Evolutionary conservation across 2,888 invertebrate genomes (phyloP), one percentile per base, ranked within the genome.

Genomic region (Eristalinus aeneus): DNA sequence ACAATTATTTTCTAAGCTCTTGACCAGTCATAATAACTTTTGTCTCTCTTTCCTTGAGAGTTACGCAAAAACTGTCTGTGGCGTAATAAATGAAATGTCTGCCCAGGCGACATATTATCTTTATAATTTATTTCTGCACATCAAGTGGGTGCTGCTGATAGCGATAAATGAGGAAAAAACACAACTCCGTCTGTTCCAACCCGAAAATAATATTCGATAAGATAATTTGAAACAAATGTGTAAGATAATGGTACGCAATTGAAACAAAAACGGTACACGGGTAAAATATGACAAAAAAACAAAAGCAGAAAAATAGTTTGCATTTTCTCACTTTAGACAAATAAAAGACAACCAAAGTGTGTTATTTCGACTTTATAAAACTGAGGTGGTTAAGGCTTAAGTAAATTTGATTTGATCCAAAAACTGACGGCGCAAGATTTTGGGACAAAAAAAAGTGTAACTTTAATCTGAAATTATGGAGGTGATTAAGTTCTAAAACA

Each of bases 201-300:
- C 46, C 46, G 16, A 68, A 68, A 68, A 68, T 68, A 22, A 54
- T 54, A 22, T 58, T 27, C 16, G 69, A 69, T 69, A 58, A 69
- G 69, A 69, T 69, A 69, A 58, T 58, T 69, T 69, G 46, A 16
- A 16, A 46, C 46, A 46, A 46, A 16, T 46, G 8, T 20, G 16
- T 16, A 2, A 3, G 16, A 6, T 46, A 46, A 8, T 8, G 16
- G 46, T n/a, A 16, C n/a, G 16, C n/a, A 46, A 46, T 16, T n/a
- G 1, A 1, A 16, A 27, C 27, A 27, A 46, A 46, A 46, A 8
- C 16, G 16, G 0, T 5, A 46, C 46, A 46, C 46, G 1, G 46
- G 8, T 46, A 8, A 0, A 16, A 46, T 46, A 16, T 16, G 16
- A 39, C 4, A 9, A n/a, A n/a, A n/a, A 0, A 16, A 16, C 5